Evolutionary conservation across 1,140 invertebrate genomes (phyloP), one percentile per base, ranked within the genome.

Genomic region (Lordiphosa collinella): DNA sequence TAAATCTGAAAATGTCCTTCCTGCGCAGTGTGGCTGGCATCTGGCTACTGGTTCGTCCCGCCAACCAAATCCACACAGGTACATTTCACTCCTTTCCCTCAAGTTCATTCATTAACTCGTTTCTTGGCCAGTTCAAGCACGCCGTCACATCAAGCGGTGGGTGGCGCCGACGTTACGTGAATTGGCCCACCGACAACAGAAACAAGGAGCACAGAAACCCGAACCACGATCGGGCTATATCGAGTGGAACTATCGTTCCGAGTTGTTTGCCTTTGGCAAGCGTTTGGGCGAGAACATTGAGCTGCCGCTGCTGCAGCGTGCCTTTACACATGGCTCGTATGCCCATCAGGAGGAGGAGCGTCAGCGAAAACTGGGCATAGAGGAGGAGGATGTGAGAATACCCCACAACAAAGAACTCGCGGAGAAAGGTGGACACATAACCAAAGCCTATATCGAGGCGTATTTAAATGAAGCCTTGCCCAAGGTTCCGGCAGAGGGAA

Each of bases 181-280:
- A 35, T 59, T 88, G 14, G 68, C 59, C 4, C 76, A 71, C 7
- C 74, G 86, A 1, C 55, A 68, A 22, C 68, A 87, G 18, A 88
- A 88, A 55, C 48, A 85, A 25, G 88, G 84, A 16, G 56, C 67
- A 10, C 73, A 66, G 6, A 60, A 66, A 12, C 58, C 67, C 4
- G 82, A 88, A 46, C 90, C 89, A 3, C 91, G 95, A 34, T 93
- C 91, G 25, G 90, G 90, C 29, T 95, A 91, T 76, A 49, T 94
- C 8, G 95, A 96, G 66, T 96, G 95, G 97, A 98, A 98, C 88
- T 94, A 96, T 87, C 92, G 94, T 63, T 92, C 95, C 0, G 97
- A 99, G 90, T 54, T 98, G 11, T 98, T 91, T 91, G 95, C 96
- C 3, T 98, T 98, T 91, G 94, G 93, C 18, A 93, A 94, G 72